Evolutionary conservation across 2,888 invertebrate genomes (phyloP).

Genomic region (Cantharis lateralis): DNA sequence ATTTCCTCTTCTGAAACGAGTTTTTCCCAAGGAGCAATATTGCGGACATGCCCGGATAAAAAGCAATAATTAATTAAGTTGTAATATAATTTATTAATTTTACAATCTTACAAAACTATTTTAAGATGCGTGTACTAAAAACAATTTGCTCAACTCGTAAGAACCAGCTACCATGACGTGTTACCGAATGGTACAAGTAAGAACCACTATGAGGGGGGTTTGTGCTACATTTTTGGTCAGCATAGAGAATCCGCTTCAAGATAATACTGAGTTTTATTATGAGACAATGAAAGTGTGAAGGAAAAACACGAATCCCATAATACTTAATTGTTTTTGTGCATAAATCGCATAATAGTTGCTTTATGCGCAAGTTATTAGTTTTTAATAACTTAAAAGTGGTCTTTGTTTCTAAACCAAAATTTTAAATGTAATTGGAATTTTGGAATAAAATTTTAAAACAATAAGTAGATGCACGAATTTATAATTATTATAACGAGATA

Average conservation of each 20-base stretch:
- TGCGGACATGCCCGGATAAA: background rate
- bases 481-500: background rate
- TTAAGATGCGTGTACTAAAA: constrained; percentile 10
- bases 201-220: constrained; percentile 30
- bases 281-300: constrained; percentile 41
- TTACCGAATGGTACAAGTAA: constrained; percentile 43
- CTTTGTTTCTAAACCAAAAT: background rate
- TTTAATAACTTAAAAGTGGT: constrained; percentile 12
- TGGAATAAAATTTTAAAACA: background rate
- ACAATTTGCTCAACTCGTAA: constrained; percentile 19
- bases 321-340: constrained; percentile 31
- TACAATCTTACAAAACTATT: background rate
- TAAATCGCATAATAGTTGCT: constrained; percentile 25
- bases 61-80: background rate
- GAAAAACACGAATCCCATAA: constrained; percentile 30
- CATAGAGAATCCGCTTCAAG: constrained; percentile 24
- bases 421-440: background rate
- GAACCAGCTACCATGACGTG: constrained; percentile 42
- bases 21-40: background rate
- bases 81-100: background rate
- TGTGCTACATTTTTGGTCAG: constrained; percentile 33
- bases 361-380: constrained; percentile 8
- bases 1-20: background rate
- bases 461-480: background rate
- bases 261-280: constrained; percentile 14